Conservation (phyloP, 2,797 vertebrate species). For the Neosalanx taihuensis region DNA sequence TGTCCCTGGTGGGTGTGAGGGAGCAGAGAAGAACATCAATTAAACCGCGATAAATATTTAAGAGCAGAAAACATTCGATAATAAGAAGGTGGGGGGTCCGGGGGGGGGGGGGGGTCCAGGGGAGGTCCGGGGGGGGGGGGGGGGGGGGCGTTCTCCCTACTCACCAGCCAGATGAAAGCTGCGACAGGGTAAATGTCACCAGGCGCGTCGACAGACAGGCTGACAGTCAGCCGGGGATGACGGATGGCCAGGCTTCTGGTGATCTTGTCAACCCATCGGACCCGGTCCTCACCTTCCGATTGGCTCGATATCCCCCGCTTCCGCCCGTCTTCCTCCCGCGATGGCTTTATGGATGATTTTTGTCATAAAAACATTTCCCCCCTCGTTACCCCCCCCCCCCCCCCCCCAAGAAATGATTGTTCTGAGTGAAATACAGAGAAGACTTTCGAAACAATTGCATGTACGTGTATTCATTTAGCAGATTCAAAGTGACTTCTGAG, state of each 20-base stretch:
- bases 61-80: constrained; percentile 78
- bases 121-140: constrained; percentile 56
- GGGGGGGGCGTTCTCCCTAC: constrained; percentile 44
- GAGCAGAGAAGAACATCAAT: constrained; percentile 78
- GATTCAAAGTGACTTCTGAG: too few relatives aligned
- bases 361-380: constrained; percentile 17
- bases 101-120: constrained; percentile 44
- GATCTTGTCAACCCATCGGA: constrained; percentile 64
- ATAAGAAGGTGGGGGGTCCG: constrained; percentile 69
- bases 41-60: constrained; percentile 83
- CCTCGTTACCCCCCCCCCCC: constrained; percentile 8
- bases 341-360: too few relatives aligned
- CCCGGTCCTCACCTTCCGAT: constrained; percentile 45
- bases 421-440: neutral
- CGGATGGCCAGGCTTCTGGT: constrained; percentile 52
- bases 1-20: constrained; percentile 66
- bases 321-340: too few relatives aligned
- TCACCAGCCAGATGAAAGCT: constrained; percentile 73
- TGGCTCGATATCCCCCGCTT: constrained; percentile 18
- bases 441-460: constrained; percentile 21
- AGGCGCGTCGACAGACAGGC: constrained; percentile 50
- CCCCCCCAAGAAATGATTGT: neutral
- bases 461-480: too few relatives aligned
- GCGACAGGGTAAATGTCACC: constrained; percentile 74
- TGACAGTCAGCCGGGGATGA: constrained; percentile 50